These are phyloP conservation scores for Gerris lacustris DNA, from an alignment of 2,888 invertebrate genomes.

Conservation along the genomic window DNA sequence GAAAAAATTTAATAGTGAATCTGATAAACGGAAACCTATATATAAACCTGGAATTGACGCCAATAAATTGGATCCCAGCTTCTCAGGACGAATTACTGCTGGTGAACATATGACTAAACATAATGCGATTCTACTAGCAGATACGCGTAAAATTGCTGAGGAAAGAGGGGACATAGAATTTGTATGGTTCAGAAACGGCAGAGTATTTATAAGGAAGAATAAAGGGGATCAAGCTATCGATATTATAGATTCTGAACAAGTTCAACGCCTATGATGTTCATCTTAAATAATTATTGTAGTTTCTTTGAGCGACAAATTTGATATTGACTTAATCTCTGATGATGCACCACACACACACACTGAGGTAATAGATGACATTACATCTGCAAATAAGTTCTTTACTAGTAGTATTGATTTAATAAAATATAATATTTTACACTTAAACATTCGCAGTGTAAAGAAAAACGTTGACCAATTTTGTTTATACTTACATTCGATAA, in stretches of 20 bases:
- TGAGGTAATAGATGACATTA: neutral
- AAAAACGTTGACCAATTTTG: too few relatives aligned
- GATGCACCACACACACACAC: neutral
- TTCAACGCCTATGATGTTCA: neutral
- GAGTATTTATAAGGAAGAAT: neutral
- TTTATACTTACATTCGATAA: too few relatives aligned
- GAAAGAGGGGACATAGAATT: neutral
- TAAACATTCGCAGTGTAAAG: too few relatives aligned
- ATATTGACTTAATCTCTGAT: neutral
- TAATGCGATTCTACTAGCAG: neutral
- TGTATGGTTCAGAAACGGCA: neutral
- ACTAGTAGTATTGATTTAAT: too few relatives aligned
- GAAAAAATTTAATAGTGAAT: too few relatives aligned
- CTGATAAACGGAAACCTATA: neutral
- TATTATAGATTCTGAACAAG: neutral
- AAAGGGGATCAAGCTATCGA: neutral
- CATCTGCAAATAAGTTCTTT: neutral
- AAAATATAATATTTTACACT: too few relatives aligned
- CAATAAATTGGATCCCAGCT: neutral
- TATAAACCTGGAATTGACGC: neutral
- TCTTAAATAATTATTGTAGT: neutral
- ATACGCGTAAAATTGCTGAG: neutral
- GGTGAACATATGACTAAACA: neutral
- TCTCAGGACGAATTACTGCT: neutral
- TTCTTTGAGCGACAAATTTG: neutral